Conservation (phyloP, 2,113 vertebrate genomes). For the Leucosticte australis region DNA sequence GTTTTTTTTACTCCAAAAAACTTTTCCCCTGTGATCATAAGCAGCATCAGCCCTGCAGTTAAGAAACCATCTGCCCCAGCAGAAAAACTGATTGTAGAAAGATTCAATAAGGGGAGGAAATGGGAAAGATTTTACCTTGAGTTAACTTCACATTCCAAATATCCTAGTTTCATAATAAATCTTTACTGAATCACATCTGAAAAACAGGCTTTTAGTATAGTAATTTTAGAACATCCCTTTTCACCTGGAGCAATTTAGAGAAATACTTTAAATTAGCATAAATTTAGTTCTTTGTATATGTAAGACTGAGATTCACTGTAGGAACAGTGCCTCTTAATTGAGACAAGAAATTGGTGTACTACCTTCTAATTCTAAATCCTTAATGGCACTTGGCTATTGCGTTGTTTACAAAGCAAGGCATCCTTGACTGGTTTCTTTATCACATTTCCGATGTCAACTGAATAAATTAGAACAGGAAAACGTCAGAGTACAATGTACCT, state of each 20-base stretch:
- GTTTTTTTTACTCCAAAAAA: background rate
- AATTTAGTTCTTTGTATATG: background rate
- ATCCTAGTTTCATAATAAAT: background rate
- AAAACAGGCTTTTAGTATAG: background rate
- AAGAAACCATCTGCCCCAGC: background rate
- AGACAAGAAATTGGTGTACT: background rate
- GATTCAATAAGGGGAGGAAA: background rate
- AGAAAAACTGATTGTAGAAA: background rate
- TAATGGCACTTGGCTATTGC: background rate
- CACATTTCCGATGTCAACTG: constrained; percentile 19
- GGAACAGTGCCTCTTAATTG: background rate
- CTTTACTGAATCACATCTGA: background rate
- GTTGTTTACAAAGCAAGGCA: constrained; percentile 44
- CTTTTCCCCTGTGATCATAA: background rate
- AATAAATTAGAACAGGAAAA: constrained; percentile 49
- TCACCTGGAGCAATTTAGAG: background rate
- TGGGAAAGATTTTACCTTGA: background rate
- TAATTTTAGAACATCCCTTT: background rate
- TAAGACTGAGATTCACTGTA: background rate
- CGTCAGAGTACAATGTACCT: background rate
- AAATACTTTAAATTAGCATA: constrained; percentile 6
- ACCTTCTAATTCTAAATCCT: constrained; percentile 13
- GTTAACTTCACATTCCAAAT: background rate
- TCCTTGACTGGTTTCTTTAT: constrained; percentile 51
- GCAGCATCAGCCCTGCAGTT: background rate